Conservation (phyloP, 2,113 vertebrate species). For the Puffinus mauretanicus region DNA sequence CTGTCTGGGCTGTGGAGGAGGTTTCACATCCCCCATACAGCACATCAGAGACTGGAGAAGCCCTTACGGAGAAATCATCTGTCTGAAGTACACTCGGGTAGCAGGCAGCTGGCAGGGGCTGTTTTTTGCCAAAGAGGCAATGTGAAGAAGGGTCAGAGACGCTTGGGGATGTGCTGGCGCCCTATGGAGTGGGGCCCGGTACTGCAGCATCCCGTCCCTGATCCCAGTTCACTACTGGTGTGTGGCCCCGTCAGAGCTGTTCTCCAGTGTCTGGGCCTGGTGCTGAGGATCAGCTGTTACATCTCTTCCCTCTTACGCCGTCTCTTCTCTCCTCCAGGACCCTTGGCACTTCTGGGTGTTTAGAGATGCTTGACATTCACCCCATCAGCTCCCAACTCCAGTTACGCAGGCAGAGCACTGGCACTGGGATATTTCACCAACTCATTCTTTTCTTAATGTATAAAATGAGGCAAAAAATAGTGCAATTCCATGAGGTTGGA, state of each 20-base stretch:
- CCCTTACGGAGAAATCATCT: background rate
- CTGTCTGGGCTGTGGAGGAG: background rate
- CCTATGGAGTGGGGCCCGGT: background rate
- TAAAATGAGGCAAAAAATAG: background rate
- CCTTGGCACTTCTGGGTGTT: background rate
- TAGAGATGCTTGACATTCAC: background rate
- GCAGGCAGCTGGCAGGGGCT: background rate
- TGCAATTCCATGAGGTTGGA: background rate
- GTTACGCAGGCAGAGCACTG: background rate
- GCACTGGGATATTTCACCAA: background rate
- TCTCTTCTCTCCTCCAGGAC: background rate
- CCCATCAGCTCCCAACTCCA: background rate
- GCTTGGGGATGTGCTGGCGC: background rate
- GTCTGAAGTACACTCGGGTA: background rate
- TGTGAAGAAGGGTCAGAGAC: background rate
- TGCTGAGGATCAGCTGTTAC: background rate
- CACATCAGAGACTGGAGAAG: background rate
- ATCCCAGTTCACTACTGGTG: background rate
- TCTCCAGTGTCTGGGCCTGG: background rate
- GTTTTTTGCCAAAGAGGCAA: background rate
- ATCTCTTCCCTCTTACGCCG: fast-evolving
- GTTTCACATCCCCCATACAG: background rate
- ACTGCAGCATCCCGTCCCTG: fast-evolving
- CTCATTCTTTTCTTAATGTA: background rate
- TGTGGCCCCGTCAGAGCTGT: background rate